Evolutionary conservation across 2,113 vertebrate genomes (phyloP), one percentile per base, ranked within the genome.

Genomic region (Otolemur garnettii): DNA sequence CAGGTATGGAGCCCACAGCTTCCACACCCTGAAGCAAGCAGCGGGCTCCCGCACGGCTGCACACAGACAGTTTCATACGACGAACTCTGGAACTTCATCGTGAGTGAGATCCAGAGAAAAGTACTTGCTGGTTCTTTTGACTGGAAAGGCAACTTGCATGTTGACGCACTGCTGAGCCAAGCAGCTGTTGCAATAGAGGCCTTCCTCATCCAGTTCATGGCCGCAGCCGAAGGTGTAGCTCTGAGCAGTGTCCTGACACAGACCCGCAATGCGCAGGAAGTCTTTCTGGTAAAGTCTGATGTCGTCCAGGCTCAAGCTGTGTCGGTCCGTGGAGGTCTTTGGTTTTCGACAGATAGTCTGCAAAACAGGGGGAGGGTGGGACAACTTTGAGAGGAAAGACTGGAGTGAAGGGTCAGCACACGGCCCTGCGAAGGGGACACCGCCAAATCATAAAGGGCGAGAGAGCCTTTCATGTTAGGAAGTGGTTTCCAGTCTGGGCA

Each of bases 71-170:
- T 5, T 78, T 99, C 98, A 99, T 75, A 99, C 99, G 11, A 99
- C 99, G 2, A 99, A 99, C 98, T 99, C 99, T 0, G 99, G 99
- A 38, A 99, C 99, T 93, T 99, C 99, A 0, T 99, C 99, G 1
- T 98, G 99, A 95, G 99, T 99, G 90, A 99, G 99, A 95, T 99
- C 99, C 98, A 99, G 98, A 33, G 99, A 99, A 97, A 99, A 99
- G 98, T 99, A 99, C 92, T 99, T 99, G 99, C 99, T 99, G 98
- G 99, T 99, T 98, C 99, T 99, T 98, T 99, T 99, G 98, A 99
- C 99, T 2, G 99, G 98, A 69, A 99, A 99, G 35, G 99, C 68
- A 9, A 98, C 98, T 30, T 99, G 99, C 96, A 99, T 99, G 95
- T 99, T 98, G 89, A 98, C 93, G 22, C 99, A 99, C 97, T 99